Evolutionary conservation across 2,113 vertebrate genomes (phyloP).

Genomic region (Lamprotornis superbus): DNA sequence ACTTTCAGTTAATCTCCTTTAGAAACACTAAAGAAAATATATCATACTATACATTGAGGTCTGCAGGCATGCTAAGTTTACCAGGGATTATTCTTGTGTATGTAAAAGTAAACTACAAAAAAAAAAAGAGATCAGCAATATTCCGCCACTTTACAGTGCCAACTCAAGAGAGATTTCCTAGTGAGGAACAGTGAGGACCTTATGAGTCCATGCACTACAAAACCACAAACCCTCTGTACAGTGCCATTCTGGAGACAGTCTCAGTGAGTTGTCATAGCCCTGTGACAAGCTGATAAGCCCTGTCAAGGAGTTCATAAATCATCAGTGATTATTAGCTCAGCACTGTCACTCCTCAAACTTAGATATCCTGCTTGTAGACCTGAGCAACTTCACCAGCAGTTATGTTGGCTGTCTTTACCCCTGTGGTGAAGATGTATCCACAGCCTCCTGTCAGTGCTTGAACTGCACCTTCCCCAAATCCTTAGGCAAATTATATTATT

Average conservation of each 20-base stretch:
- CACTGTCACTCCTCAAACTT: not conserved
- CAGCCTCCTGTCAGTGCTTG: not conserved
- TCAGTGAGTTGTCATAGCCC: not conserved
- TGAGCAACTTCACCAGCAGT: not conserved
- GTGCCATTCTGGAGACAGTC: not conserved
- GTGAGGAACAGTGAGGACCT: not conserved
- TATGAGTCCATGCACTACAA: accelerated
- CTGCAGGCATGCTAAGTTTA: not conserved
- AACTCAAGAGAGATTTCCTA: not conserved
- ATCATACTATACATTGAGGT: not conserved
- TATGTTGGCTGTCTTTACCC: not conserved
- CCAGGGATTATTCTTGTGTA: not conserved
- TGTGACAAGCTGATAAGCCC: not conserved
- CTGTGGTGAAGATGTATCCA: accelerated
- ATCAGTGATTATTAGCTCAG: not conserved
- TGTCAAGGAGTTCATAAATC: not conserved
- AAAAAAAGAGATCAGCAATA: not conserved
- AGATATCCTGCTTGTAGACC: not conserved
- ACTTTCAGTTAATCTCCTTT: not conserved
- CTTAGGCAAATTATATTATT: not conserved
- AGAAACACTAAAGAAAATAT: not conserved
- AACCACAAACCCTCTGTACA: not conserved
- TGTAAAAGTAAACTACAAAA: not conserved
- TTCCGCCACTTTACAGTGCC: not conserved
- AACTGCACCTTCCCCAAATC: not conserved